Base-by-base conservation (phyloP, 1,140 invertebrate species). In the Achatina immaculata region DNA sequence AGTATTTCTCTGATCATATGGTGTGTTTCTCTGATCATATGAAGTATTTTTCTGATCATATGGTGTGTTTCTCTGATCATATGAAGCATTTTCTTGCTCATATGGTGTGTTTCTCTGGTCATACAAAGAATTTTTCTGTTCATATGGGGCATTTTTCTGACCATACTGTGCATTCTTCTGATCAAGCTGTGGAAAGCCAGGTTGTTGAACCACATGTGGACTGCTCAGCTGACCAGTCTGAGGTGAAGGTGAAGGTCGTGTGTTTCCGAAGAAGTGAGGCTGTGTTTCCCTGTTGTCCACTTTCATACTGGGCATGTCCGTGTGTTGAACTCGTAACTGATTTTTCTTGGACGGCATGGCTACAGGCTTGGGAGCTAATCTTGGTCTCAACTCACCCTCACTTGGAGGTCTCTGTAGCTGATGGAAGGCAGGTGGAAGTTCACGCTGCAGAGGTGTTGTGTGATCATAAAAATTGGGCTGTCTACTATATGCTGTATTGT, bases 381-480 rank as follows among this genome's bases (percentile, higher is more conserved):
- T 85, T 36, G 82, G 83, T 62, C 82, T 65, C 21, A 72, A 36
- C 3, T 86, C 83, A 69, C 40, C 76, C 24, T 85, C 82, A 68
- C 71, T 82, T 6, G 78, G 83, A n/a, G 83, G 83, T 40, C 84
- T 68, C 36, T 79, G 83, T 21, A 89, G 71, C 75, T 89, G 89
- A 58, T 90, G 85, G 83, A 88, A 89, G 68, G 89, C 84, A 45
- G 87, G 86, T 0, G 81, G 79, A 11, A 84, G 81, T 58, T 88
- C 88, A 55, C 85, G 86, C 68, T 83, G 82, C 55, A 85, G 75
- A 66, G 86, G 86, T 21, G 80, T 73, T 51, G 89, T 88, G 82
- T 90, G 90, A 80, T 90, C 87, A 82, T 89, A 90, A 73, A 89
- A 89, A 69, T 88, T 86, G 21, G 85, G 87, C 80, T 89, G 88